Conservation (phyloP, 2,888 invertebrate genomes). For the Odontomyia ornata region DNA sequence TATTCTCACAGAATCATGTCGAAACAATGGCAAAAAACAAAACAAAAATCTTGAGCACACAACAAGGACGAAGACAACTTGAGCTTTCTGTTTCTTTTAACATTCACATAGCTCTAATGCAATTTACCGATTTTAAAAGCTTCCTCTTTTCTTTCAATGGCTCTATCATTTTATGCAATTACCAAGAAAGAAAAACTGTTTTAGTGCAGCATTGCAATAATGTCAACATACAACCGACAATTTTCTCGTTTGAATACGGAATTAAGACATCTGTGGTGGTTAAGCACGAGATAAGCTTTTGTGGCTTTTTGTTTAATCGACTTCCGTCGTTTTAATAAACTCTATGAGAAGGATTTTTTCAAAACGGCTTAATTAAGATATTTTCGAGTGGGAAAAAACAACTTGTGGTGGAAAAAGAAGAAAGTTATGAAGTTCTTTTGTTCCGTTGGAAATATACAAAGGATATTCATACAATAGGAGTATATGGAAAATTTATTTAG, state of each 20-base stretch:
- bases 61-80: neutral
- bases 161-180: neutral
- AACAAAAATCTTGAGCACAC: no score
- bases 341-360: constrained; percentile 18
- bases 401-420: constrained; percentile 10
- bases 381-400: neutral
- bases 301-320: constrained; percentile 36
- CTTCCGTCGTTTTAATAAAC: constrained; percentile 45
- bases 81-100: constrained; percentile 11
- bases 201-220: neutral
- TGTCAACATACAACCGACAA: neutral
- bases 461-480: neutral
- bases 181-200: neutral
- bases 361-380: constrained; percentile 42
- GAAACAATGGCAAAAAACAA: no score
- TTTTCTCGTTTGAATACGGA: neutral
- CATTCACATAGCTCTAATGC: constrained; percentile 39
- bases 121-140: constrained; percentile 49
- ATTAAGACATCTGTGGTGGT: neutral
- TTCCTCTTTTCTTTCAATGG: constrained; percentile 33
- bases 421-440: constrained; percentile 28
- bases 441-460: neutral
- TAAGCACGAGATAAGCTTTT: constrained; percentile 20
- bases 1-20: no score
- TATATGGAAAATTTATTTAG: constrained; percentile 37